Percentiles rank a stretch among this genome's conserved stretches.
Conservation (phyloP, 2,888 invertebrate genomes). For the Venusia cambrica region DNA sequence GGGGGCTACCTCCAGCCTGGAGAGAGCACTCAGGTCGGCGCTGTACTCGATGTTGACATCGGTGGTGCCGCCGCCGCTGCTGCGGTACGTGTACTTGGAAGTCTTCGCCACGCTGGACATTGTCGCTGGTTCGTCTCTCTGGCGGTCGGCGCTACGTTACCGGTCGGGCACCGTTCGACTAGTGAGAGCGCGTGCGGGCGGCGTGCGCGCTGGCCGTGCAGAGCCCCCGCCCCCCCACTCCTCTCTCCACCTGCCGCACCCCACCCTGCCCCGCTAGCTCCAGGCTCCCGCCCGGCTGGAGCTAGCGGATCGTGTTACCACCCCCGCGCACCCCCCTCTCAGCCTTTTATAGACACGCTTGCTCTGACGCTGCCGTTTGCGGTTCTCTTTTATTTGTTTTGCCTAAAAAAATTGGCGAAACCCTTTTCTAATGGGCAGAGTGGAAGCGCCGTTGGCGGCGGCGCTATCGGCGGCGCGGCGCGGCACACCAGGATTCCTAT, state of each 20-base stretch:
- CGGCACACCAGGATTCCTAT: constrained; percentile 52
- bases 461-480: constrained; percentile 14
- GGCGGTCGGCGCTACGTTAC: constrained; percentile 81
- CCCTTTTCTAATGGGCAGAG: constrained; percentile 45
- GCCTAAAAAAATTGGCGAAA: constrained; percentile 74
- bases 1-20: constrained; percentile 93
- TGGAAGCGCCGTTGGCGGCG: constrained; percentile 23
- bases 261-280: constrained; percentile 46
- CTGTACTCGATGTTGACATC: constrained; percentile 97
- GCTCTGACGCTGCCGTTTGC: constrained; percentile 65
- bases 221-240: constrained; percentile 36
- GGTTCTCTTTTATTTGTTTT: constrained; percentile 75
- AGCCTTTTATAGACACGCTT: constrained; percentile 81
- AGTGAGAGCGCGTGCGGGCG: constrained; percentile 75
- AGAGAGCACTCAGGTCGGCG: constrained; percentile 95
- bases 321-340: constrained; percentile 79
- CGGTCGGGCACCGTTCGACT: constrained; percentile 81
- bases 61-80: constrained; percentile 90
- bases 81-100: constrained; percentile 96
- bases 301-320: constrained; percentile 80
- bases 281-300: constrained; percentile 77
- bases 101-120: constrained; percentile 90
- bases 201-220: constrained; percentile 68
- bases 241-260: constrained; percentile 29
- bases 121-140: constrained; percentile 82